phyloP scores from a whole-genome alignment of 2,113 vertebrate species.

The Origma solitaria region DNA sequence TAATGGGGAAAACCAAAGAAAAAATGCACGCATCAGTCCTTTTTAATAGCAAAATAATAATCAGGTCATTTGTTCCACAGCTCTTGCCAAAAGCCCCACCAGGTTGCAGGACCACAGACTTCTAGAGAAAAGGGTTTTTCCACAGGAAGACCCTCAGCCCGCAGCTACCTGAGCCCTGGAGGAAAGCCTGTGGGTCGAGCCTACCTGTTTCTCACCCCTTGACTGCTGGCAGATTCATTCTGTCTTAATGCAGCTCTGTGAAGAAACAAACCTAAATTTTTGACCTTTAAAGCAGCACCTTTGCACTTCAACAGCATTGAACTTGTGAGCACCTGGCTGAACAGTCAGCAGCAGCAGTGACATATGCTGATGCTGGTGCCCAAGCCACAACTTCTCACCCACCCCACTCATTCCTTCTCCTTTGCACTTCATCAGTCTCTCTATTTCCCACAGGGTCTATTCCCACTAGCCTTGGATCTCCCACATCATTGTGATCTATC shows the following conservation, averaged over 20 bases:
- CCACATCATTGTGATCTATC: not conserved
- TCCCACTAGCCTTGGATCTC: not conserved
- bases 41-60: not conserved
- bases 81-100: not conserved
- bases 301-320: not conserved
- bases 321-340: not conserved
- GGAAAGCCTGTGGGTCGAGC: not conserved
- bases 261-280: not conserved
- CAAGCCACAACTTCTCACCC: not conserved
- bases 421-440: accelerated
- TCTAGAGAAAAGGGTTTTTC: not conserved
- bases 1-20: not conserved
- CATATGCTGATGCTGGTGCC: not conserved
- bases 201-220: not conserved
- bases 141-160: not conserved
- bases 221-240: not conserved
- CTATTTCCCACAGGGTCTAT: not conserved
- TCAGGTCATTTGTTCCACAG: not conserved
- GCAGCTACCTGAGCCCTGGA: accelerated
- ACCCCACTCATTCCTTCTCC: not conserved
- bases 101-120: not conserved
- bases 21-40: not conserved
- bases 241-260: not conserved
- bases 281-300: not conserved
- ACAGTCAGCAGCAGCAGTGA: not conserved